Base-by-base conservation (phyloP, 1,140 invertebrate species). In the Drosophila rufa region DNA sequence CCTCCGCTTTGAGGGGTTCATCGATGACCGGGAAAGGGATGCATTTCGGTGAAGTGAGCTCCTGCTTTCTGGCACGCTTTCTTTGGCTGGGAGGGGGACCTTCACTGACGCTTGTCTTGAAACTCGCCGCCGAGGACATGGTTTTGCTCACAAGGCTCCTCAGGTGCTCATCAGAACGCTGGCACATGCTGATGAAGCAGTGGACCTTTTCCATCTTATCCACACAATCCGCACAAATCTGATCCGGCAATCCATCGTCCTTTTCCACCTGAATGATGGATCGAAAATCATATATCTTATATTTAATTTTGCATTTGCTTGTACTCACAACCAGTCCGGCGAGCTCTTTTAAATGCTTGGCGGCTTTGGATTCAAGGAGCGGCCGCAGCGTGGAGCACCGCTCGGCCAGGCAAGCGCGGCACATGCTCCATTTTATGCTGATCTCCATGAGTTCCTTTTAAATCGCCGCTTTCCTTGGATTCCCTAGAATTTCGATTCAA, bases 391-490 rank as follows among this genome's bases (percentile, higher is more conserved):
- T 36, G 4, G 57, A 38, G 5, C 43, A 70, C 3, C 51, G 70
- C 4, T 82, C 68, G 9, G 19, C 33, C 8, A 59, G 73, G 77
- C 91, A 92, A 4, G 84, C 75, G 1, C 91, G 69, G 27, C 91
- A 92, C 73, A 92, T 71, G 11, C 55, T 89, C 91, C 91, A 92
- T 14, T 86, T 92, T 50, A 92, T 92, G 27, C 67, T 79, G 27
- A 92, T 84, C 59, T 92, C 90, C 90, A 92, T 92, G 0, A 14
- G 4, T 17, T 47, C 5, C 14, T 38, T 62, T 40, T 9, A 6
- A 38, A 40, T 30, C 3, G 14, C 0, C 5, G 19, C 0, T 42
- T 14, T 61, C 9, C 7, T 7, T 22, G 45, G n/a, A 38, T 46
- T 19, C 1, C 14, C 25, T 38, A 0, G 0, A 64, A 36, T 14